A percentile compares a stretch with the other conserved stretches of the same genome.
Evolutionary conservation across 1,140 invertebrate genomes (phyloP).

Genomic region (Eciton burchellii): DNA sequence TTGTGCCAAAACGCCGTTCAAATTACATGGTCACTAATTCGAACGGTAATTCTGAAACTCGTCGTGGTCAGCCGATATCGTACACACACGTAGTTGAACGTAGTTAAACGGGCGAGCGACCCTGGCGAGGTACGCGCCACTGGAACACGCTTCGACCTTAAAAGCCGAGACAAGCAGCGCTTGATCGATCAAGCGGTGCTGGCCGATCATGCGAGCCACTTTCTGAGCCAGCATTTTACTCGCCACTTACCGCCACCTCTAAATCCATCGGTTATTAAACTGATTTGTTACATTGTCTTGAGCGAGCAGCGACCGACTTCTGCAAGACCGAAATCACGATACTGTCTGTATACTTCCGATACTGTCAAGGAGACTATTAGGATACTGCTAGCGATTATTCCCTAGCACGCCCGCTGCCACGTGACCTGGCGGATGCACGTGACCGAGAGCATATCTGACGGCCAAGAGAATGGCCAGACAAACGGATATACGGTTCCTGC

Average conservation of each 20-base stretch:
- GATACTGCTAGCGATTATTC: slow-evolving; percentile 23
- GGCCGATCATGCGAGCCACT: neutral
- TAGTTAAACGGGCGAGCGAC: slow-evolving; percentile 13
- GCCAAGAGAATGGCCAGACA: slow-evolving; percentile 58
- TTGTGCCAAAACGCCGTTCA: slow-evolving; percentile 12
- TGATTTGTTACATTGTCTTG: neutral
- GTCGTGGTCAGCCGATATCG: slow-evolving; percentile 22
- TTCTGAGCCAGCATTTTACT: neutral
- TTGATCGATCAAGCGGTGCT: slow-evolving; percentile 1
- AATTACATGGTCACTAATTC: slow-evolving; percentile 28
- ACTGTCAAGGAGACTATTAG: neutral
- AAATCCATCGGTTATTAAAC: neutral
- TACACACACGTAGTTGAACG: neutral
- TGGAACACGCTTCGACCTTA: slow-evolving; percentile 44
- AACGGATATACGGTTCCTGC: slow-evolving; percentile 60
- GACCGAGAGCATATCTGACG: slow-evolving; percentile 65
- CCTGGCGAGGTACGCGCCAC: slow-evolving; percentile 1
- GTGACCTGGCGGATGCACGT: slow-evolving; percentile 64
- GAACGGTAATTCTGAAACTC: slow-evolving; percentile 47
- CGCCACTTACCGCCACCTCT: neutral
- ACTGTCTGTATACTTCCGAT: no score
- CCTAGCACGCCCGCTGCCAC: slow-evolving; percentile 57
- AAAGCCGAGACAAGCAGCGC: neutral
- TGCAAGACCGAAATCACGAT: neutral
- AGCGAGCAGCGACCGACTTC: neutral